Base-by-base conservation (phyloP, 2,888 invertebrate species). In the Phorcus lineatus region DNA sequence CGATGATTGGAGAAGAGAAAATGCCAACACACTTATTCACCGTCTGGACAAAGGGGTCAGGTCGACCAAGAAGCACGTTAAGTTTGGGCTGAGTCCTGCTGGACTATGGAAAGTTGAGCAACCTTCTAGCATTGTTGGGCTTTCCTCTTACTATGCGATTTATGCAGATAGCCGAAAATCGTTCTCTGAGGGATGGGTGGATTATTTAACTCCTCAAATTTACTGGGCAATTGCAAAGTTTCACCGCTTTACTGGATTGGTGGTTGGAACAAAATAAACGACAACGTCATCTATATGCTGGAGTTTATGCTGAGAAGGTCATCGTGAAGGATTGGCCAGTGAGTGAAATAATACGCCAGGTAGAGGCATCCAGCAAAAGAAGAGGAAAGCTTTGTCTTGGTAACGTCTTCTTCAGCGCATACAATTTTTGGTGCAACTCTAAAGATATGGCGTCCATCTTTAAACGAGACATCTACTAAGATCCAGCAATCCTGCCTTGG, bases 201-300 rank as follows among this genome's bases (percentile, higher is more conserved):
- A 92, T 78, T 90, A 90, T 80, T 70, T 92, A 7, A 80, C 90
- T 0, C 92, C 92, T 7, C 92, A 92, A 81, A 85, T 92, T 6
- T 92, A 92, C 86, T 92, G 92, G 92, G 28, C 81, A 76, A 90
- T 91, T 31, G 28, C 91, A 92, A 82, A 91, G 91, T 80, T 92
- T 90, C 84, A 87, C 91, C 0, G 86, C 83, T 9, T 83, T 92
- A 6, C 81, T 91, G 6, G 88, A 90, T 75, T 92, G 91, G 91
- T 92, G 92, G 92, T 78, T 89, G 7, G 28, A 86, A 16, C 89
- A 90, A 78, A 90, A 90, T 77, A 54, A 84, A 0, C 78, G 83
- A 13, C 80, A 85, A 1, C 84, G 87, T 11, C 90, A 91, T 78
- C 70, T 92, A 31, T 91, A 90, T 81, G 83, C 87, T 0, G 91